These are phyloP conservation scores for Pseudorectes ferrugineus DNA, from an alignment of 2,113 vertebrate species.

Conservation along the genomic window DNA sequence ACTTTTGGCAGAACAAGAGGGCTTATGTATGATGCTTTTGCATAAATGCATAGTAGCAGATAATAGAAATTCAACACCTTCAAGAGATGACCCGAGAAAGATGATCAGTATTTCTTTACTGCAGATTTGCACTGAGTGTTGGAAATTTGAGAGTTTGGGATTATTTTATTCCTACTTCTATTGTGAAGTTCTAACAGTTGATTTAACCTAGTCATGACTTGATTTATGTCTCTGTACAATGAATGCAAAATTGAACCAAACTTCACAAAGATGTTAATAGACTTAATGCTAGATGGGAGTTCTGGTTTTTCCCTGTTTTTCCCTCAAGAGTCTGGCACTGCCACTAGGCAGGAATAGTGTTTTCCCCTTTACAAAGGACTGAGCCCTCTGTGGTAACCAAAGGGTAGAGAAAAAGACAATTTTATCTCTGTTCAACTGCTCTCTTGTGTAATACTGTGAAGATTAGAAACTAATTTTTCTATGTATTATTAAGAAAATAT, in stretches of 20 bases:
- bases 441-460: neutral
- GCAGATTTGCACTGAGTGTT: neutral
- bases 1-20: neutral
- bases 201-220: neutral
- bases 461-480: neutral
- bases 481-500: neutral
- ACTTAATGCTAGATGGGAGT: neutral
- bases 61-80: neutral
- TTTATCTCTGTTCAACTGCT: neutral
- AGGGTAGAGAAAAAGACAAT: neutral
- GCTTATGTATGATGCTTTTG: neutral
- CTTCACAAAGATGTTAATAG: neutral
- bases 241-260: neutral
- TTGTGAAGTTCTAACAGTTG: neutral
- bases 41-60: neutral
- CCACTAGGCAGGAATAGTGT: neutral
- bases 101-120: neutral
- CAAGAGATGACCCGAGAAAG: neutral
- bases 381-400: neutral
- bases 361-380: neutral
- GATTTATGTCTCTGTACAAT: neutral
- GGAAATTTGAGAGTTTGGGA: neutral
- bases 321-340: neutral
- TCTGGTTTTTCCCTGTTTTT: neutral
- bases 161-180: neutral